phyloP scores from a whole-genome alignment of 2,113 vertebrate genomes.

The Erpornis zantholeuca region DNA sequence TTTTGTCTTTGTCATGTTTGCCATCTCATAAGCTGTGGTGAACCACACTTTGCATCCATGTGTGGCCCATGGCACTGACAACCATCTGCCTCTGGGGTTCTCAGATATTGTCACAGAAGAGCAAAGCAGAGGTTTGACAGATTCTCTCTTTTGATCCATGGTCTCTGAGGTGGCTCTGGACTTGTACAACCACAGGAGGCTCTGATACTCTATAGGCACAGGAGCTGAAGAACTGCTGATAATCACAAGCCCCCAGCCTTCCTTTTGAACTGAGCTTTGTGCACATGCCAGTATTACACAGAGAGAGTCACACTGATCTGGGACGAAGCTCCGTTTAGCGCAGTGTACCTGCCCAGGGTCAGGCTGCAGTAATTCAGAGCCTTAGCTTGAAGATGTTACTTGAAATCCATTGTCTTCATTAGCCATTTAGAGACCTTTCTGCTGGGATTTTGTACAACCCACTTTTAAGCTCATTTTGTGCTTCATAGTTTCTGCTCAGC shows the following conservation, averaged over 20 bases:
- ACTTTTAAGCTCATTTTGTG: background rate
- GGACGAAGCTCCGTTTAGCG: background rate
- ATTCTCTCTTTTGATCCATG: background rate
- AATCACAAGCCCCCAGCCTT: background rate
- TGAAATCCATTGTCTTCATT: background rate
- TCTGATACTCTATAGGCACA: background rate
- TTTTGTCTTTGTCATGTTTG: background rate
- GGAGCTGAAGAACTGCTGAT: background rate
- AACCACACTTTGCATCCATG: background rate
- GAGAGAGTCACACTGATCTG: background rate
- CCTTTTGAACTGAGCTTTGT: background rate
- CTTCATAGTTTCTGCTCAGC: background rate
- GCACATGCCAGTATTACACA: background rate
- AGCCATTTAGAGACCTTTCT: background rate
- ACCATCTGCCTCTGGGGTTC: background rate
- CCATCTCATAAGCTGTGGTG: background rate
- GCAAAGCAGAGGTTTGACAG: background rate
- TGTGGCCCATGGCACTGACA: background rate
- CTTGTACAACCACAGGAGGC: background rate
- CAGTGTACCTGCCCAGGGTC: background rate
- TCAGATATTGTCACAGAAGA: background rate
- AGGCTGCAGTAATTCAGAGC: background rate
- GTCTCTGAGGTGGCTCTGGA: background rate
- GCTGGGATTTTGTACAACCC: background rate
- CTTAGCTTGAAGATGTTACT: background rate